Evolutionary conservation across 2,888 invertebrate genomes (phyloP), one percentile per base, ranked within the genome.

Genomic region (Pomacea canaliculata): DNA sequence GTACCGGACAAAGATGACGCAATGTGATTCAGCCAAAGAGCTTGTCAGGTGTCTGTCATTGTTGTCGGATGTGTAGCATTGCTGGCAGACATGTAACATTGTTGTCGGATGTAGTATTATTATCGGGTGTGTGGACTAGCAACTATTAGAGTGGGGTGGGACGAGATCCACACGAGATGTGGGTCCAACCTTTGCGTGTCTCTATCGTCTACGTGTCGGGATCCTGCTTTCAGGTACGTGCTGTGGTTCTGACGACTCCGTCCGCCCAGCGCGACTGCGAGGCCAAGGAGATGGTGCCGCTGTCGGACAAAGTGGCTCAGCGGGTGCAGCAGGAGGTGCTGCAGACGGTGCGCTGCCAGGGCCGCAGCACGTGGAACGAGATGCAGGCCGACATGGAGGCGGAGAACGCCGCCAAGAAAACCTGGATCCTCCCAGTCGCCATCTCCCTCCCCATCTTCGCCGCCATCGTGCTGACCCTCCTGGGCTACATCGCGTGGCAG

Each of bases 11-110:
- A 66, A 63, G 23, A 84, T 81, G 78, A 67, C 27, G 13, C 76
- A 84, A 69, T 90, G 90, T 78, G 78, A 78, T 1, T 73, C 81
- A 5, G 85, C 86, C 19, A 82, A 81, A 48, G 90, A 90, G 77
- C 79, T 90, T 19, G 80, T 86, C n/a, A 79, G 88, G 77, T 79
- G 27, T 67, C 10, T 59, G n/a, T 27, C 2, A 46, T 5, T 23
- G 59, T 70, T 46, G 18, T 19, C 27, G 37, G 7, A 12, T 46
- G 10, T 12, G 37, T 19, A 9, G 9, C 48, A 23, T 4, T 49
- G 4, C 37, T 37, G 37, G n/a, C 37, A 5, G 37, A 37, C 37
- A 5, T 37, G 37, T 37, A 5, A 37, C 37, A 37, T 37, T 37
- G 37, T 37, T 37, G 37, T 37, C 37, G 37, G 37, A 37, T 37